Evolutionary conservation across 2,797 vertebrate species (phyloP).

Genomic region (Fringilla coelebs): DNA sequence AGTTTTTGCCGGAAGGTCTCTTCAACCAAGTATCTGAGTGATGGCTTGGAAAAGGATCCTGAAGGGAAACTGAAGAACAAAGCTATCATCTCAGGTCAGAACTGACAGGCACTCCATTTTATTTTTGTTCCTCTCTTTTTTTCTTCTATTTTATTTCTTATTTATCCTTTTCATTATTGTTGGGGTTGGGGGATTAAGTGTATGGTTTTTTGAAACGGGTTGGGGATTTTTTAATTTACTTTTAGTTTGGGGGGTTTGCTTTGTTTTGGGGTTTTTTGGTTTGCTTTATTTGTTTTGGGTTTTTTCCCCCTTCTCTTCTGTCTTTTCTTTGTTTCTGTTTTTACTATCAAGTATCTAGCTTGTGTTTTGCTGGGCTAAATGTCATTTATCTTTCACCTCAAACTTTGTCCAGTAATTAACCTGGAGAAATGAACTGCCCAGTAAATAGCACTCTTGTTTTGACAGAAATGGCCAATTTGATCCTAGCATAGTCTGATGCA

Average conservation of each 20-base stretch:
- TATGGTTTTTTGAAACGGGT: fast-evolving
- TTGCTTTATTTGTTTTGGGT: not conserved
- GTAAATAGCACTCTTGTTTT: not conserved
- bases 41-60: not conserved
- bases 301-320: fast-evolving
- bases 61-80: not conserved
- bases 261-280: not conserved
- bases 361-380: not conserved
- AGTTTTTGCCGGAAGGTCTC: not conserved
- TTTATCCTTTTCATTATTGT: fast-evolving
- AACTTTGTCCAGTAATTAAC: not conserved
- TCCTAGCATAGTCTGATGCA: not conserved
- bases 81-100: not conserved
- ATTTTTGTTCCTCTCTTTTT: not conserved
- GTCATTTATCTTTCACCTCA: not conserved
- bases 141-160: not conserved
- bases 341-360: not conserved
- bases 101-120: not conserved
- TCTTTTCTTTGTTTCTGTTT: not conserved
- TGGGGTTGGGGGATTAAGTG: fast-evolving
- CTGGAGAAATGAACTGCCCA: not conserved
- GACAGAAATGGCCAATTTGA: not conserved
- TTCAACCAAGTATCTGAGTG: not conserved
- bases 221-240: not conserved
- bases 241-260: not conserved